Evolutionary conservation across 1,140 invertebrate species (phyloP).

Genomic region (Pachyrhynchus sulphureomaculatus): DNA sequence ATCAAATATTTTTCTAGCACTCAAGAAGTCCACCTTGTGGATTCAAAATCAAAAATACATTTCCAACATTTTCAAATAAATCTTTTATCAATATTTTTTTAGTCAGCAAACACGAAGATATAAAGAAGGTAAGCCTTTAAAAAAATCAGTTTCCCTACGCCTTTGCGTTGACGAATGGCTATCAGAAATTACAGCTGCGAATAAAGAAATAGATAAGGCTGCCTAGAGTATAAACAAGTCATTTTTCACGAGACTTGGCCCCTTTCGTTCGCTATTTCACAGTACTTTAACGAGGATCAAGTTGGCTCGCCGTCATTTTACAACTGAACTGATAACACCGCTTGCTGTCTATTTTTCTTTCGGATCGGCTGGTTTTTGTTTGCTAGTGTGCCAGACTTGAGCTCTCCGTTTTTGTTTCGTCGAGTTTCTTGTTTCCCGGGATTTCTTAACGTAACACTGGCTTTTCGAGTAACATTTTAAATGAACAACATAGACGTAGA

Average conservation of each 20-base stretch:
- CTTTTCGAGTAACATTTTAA: not conserved
- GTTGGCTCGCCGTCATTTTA: conserved; percentile 31
- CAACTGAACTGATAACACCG: conserved; percentile 33
- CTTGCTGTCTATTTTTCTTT: conserved; percentile 33
- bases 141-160: not conserved
- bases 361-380: conserved; percentile 21
- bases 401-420: conserved; percentile 13
- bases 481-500: too few species aligned
- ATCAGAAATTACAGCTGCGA: conserved; percentile 33
- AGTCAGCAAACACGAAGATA: too few species aligned
- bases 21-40: too few species aligned
- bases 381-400: conserved; percentile 10
- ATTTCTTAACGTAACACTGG: conserved; percentile 8
- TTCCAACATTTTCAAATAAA: too few species aligned
- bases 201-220: conserved; percentile 43
- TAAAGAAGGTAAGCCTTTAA: too few species aligned
- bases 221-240: conserved; percentile 46
- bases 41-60: too few species aligned
- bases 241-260: conserved; percentile 42
- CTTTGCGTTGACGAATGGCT: conserved; percentile 10
- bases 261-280: conserved; percentile 31
- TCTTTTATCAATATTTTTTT: too few species aligned
- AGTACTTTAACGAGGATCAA: conserved; percentile 36
- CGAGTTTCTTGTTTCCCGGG: conserved; percentile 8
- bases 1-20: too few species aligned